Percentiles rank a stretch among this genome's conserved stretches.
Conservation (phyloP, 2,888 invertebrate genomes). For the Cephonodes hylas region DNA sequence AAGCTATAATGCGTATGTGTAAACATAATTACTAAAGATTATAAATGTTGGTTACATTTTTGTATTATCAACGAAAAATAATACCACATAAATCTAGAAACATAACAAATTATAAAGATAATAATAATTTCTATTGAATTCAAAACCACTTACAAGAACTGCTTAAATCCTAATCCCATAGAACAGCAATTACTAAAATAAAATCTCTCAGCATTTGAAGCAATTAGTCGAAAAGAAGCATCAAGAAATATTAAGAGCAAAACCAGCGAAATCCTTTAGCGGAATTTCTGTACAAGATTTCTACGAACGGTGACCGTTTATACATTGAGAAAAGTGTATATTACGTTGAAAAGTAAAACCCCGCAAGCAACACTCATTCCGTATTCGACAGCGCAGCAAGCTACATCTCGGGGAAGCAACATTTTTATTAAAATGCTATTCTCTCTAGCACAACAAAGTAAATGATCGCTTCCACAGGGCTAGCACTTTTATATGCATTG, state of each 20-base stretch:
- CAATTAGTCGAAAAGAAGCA: neutral
- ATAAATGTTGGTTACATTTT: too few species aligned
- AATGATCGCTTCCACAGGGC: conserved; percentile 13
- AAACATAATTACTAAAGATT: too few species aligned
- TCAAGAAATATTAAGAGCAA: neutral
- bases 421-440: conserved; percentile 52
- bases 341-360: conserved; percentile 12
- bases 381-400: conserved; percentile 25
- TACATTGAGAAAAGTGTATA: conserved; percentile 6
- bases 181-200: neutral
- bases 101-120: too few species aligned
- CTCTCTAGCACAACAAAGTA: conserved; percentile 36
- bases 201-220: too few species aligned
- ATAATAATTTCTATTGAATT: neutral
- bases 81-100: too few species aligned
- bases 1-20: too few species aligned
- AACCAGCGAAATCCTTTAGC: neutral
- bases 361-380: conserved; percentile 19
- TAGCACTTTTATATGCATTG: too few species aligned
- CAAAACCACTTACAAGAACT: neutral
- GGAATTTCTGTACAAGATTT: neutral
- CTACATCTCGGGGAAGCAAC: conserved; percentile 25
- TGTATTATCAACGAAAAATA: too few species aligned
- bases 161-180: neutral
- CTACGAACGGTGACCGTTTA: neutral